Conservation (phyloP, 2,113 vertebrate genomes). For the Boulengerochromis microlepis region DNA sequence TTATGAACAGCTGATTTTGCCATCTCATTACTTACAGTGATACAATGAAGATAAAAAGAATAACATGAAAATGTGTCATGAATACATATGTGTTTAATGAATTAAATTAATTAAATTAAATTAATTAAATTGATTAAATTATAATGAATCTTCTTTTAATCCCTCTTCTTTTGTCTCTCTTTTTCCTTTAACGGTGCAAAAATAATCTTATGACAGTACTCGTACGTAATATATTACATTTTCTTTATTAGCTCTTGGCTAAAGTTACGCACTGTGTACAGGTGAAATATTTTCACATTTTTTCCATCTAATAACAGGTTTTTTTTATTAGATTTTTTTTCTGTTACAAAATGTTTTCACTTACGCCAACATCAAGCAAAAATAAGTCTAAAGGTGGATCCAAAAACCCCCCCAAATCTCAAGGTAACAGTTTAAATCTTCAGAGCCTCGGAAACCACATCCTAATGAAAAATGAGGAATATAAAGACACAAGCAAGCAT, state of each 20-base stretch:
- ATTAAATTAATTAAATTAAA: background rate
- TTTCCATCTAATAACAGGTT: background rate
- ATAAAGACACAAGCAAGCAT: background rate
- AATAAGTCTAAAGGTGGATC: background rate
- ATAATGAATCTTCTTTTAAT: background rate
- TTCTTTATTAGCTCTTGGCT: background rate
- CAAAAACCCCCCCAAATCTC: accelerated
- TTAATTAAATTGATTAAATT: background rate
- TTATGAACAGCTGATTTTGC: background rate
- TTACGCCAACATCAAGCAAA: background rate
- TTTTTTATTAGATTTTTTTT: background rate
- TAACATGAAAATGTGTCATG: background rate
- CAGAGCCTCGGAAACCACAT: background rate
- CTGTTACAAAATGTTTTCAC: background rate
- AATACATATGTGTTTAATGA: background rate
- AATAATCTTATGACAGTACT: background rate
- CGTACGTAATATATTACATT: background rate
- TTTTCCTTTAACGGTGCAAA: background rate
- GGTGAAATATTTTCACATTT: background rate
- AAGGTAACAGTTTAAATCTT: background rate
- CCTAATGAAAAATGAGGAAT: background rate
- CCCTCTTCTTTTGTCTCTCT: background rate
- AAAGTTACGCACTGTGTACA: background rate
- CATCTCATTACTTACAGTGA: background rate
- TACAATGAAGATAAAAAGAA: background rate